Base-by-base conservation (phyloP, 1,140 invertebrate genomes). In the Aethina tumida region DNA sequence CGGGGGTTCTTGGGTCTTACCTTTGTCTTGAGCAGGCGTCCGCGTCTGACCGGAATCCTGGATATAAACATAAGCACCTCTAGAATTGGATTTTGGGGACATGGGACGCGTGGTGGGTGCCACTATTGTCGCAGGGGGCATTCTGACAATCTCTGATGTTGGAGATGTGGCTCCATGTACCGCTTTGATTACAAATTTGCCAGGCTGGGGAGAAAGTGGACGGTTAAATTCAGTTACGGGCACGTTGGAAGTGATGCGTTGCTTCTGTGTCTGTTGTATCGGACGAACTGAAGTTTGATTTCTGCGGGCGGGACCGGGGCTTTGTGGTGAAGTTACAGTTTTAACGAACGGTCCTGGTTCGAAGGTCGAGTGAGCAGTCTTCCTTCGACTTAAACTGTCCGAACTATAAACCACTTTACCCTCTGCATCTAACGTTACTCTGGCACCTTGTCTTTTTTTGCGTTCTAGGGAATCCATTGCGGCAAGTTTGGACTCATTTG, bases 351-450 rank as follows among this genome's bases (percentile, higher is more conserved):
- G 77, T 59, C 84, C 85, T 43, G 83, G 84, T 68, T 83, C 82
- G 53, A 88, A 88, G 13, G 84, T 88, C 5, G 82, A 84, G 48
- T 87, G 81, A 7, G 81, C 74, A 31, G 80, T 77, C 68, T 88
- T 84, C 55, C 81, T 71, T 53, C 84, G 69, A 56, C 77, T 79
- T 35, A 92, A 63, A 56, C 86, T 91, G 50, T 92, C 88, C 1
- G 87, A 92, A 37, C 83, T 83, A 59, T 85, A 93, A 25, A 93
- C 80, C 27, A 92, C 84, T 69, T 86, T 85, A 9, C 88, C 89
- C 51, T 89, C 82, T 1, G 88, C 81, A 60, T 91, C 84, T 18
- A 92, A 60, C 8, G 81, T 87, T 1, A 91, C 87, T 53, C 84
- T 73, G 5, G 84, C 84, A 13, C 84, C 83, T 53, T 75, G 76